phyloP scores from a whole-genome alignment of 2,797 vertebrate genomes.

The Jordanella pulchra region DNA sequence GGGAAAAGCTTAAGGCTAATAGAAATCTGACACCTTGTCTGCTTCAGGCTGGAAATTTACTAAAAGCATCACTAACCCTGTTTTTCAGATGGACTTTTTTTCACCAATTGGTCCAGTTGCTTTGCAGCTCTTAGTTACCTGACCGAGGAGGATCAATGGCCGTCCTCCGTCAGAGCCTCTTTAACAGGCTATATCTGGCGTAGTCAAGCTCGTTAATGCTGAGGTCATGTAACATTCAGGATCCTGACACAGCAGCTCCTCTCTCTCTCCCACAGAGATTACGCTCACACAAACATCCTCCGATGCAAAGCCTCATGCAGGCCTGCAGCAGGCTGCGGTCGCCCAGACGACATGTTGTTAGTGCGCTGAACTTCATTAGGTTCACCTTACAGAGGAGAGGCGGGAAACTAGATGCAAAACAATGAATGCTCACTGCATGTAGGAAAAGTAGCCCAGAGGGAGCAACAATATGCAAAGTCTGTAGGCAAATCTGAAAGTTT shows the following conservation, averaged over 20 bases:
- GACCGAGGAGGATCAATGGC: constrained; percentile 27
- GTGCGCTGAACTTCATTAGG: neutral
- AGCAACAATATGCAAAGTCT: constrained; percentile 37
- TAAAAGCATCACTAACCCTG: neutral
- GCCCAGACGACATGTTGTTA: constrained; percentile 7
- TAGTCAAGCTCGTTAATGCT: constrained; percentile 42
- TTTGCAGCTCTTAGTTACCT: constrained; percentile 16
- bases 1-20: constrained; percentile 11
- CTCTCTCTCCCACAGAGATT: constrained; percentile 61
- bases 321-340: constrained; percentile 4
- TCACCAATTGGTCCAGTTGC: neutral
- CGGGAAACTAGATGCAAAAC: constrained; percentile 3
- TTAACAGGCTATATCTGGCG: constrained; percentile 69
- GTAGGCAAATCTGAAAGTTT: constrained; percentile 44
- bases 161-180: constrained; percentile 48
- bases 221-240: constrained; percentile 41
- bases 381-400: neutral
- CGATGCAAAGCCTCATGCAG: constrained; percentile 7
- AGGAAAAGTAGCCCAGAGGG: neutral
- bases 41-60: neutral
- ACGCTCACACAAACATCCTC: constrained; percentile 16
- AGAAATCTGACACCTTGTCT: neutral
- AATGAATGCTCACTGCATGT: neutral
- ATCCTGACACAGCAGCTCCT: constrained; percentile 63
- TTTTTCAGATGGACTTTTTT: neutral